Evolutionary conservation across 1,140 invertebrate species (phyloP), one percentile per base, ranked within the genome.

Genomic region (Aleiodes sp.): DNA sequence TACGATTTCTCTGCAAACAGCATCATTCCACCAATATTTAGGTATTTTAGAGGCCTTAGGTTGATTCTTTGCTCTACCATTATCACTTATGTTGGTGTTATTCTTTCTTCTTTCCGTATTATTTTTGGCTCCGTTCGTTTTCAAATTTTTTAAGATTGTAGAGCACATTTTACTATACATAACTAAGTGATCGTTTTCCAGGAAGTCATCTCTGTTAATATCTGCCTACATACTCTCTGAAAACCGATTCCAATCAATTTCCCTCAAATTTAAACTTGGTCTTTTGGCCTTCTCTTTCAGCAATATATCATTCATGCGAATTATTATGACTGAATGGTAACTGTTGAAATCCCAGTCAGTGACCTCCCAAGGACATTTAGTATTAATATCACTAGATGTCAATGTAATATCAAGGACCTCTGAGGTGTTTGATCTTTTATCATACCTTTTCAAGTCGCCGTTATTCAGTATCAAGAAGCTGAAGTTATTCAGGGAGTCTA

Each of bases 241-340:
- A 16, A 65, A 65, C 12, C 33, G 3, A 2, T 65, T 28, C 29
- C 63, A 65, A 24, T 65, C 63, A 4, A 52, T 26, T 56, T 65
- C 52, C 6, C 41, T 56, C 29, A 41, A 31, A 28, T 12, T n/a
- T 19, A 65, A 0, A 31, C 14, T 29, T 31, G 43, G 41, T 6
- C 63, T 52, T 8, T n/a, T 6, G 9, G 39, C 39, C n/a, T 14
- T 41, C 8, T 41, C 39, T 41, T 41, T n/a, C 4, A n/a, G 14
- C 39, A n/a, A 4, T 3, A 41, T 41, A n/a, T n/a, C 14, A n/a
- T 41, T 41, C 3, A 41, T 41, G 3, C 14, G 39, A n/a, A 41
- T 41, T 8, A n/a, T 41, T 41, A 41, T 41, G 4, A 41, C 39
- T 6, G n/a, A 41, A 41, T 41, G 39, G 3, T n/a, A 6, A n/a